These are phyloP conservation scores for Virgularia gustaviana DNA, from an alignment of 92 coral and sea anemone species.

Conservation along the genomic window DNA sequence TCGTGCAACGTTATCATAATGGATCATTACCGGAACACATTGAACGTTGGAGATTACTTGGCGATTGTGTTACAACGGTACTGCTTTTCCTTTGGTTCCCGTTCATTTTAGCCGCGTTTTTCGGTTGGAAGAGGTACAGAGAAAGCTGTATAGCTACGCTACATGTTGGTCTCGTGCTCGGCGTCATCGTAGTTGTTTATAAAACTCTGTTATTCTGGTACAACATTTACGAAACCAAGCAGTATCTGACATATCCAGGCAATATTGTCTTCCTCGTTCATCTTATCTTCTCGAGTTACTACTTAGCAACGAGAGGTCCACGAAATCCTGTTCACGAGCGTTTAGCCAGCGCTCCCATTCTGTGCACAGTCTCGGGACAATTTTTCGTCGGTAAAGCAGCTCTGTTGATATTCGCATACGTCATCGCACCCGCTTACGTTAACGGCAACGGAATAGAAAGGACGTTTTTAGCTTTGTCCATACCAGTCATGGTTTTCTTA, in stretches of 20 bases:
- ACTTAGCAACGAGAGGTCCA: neutral
- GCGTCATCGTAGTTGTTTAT: neutral
- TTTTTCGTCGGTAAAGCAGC: neutral
- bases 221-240: neutral
- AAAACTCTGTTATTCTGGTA: neutral
- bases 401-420: neutral
- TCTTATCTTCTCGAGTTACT: neutral
- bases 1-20: neutral
- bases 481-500: slow-evolving; percentile 46
- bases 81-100: neutral
- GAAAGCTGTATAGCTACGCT: neutral
- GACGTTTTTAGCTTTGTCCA: slow-evolving; percentile 12
- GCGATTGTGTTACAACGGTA: neutral
- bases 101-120: neutral
- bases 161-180: neutral
- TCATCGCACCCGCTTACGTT: neutral
- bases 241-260: neutral
- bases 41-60: neutral
- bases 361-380: neutral
- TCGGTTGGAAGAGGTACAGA: neutral
- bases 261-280: neutral
- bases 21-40: neutral
- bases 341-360: neutral
- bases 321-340: too few relatives aligned
- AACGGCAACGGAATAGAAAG: slow-evolving; percentile 39